Evolutionary conservation across 2,113 vertebrate genomes (phyloP).

Genomic region (Zapornia atra): DNA sequence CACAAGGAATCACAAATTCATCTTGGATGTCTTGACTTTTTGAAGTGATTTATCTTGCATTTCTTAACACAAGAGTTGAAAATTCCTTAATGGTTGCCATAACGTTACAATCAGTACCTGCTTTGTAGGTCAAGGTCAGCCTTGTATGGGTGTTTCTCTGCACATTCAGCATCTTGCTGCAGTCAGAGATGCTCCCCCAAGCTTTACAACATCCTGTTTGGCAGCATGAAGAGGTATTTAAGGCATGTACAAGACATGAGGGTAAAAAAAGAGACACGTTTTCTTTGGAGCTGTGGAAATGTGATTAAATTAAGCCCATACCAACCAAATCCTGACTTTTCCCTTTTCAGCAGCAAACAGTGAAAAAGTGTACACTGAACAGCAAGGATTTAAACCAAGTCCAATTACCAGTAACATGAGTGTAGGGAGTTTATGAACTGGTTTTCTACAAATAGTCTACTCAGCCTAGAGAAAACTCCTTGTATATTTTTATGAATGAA

Average conservation of each 20-base stretch:
- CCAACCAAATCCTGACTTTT: neutral
- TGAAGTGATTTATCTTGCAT: neutral
- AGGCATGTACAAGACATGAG: neutral
- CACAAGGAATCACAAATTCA: neutral
- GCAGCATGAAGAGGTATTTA: neutral
- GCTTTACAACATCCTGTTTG: neutral
- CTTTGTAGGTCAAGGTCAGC: neutral
- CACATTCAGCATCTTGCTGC: neutral
- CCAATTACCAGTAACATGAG: neutral
- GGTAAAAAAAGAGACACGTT: neutral
- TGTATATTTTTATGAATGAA: neutral
- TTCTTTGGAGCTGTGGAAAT: neutral
- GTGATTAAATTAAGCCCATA: neutral
- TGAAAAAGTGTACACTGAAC: neutral
- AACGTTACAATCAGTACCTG: neutral
- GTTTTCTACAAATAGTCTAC: neutral
- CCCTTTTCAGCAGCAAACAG: neutral
- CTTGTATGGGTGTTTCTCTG: neutral
- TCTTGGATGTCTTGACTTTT: neutral
- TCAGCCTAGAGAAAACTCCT: neutral
- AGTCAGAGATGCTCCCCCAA: neutral
- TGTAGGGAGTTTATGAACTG: neutral
- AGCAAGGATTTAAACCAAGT: neutral
- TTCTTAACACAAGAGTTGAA: neutral
- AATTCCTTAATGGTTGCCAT: neutral